Conservation (phyloP, 2,797 vertebrate species). For the Melanogrammus aeglefinus region DNA sequence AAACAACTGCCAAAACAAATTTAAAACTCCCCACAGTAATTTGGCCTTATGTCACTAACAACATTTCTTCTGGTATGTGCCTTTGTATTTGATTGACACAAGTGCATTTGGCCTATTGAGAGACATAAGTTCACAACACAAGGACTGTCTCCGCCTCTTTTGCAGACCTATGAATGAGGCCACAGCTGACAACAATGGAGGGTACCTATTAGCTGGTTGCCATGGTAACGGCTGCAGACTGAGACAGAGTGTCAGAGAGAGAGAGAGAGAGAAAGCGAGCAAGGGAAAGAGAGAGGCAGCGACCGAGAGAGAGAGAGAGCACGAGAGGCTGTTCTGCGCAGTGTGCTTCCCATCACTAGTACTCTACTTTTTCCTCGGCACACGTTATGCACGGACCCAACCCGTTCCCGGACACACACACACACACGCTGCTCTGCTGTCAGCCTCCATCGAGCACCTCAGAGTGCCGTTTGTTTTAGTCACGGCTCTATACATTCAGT, state of each 20-base stretch:
- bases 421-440: background rate
- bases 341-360: conserved; percentile 55
- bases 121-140: background rate
- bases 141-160: conserved; percentile 16
- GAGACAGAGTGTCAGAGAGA: conserved; percentile 36
- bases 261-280: conserved; percentile 38
- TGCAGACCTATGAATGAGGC: conserved; percentile 63
- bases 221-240: conserved; percentile 74
- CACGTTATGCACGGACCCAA: conserved; percentile 18
- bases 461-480: too few relatives aligned
- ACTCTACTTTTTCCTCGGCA: conserved; percentile 49
- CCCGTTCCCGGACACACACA: background rate
- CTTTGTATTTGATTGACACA: background rate
- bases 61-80: too few relatives aligned
- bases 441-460: background rate
- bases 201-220: conserved; percentile 70
- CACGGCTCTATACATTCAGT: background rate
- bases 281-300: conserved; percentile 43
- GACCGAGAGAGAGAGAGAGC: conserved; percentile 46
- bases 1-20: too few relatives aligned
- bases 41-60: conserved; percentile 34
- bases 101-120: too few relatives aligned
- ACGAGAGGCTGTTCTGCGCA: conserved; percentile 57
- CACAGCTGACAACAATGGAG: conserved; percentile 74
- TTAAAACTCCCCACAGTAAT: conserved; percentile 27